Base-by-base conservation (phyloP, 2,113 vertebrate genomes). In the Prunella himalayana region DNA sequence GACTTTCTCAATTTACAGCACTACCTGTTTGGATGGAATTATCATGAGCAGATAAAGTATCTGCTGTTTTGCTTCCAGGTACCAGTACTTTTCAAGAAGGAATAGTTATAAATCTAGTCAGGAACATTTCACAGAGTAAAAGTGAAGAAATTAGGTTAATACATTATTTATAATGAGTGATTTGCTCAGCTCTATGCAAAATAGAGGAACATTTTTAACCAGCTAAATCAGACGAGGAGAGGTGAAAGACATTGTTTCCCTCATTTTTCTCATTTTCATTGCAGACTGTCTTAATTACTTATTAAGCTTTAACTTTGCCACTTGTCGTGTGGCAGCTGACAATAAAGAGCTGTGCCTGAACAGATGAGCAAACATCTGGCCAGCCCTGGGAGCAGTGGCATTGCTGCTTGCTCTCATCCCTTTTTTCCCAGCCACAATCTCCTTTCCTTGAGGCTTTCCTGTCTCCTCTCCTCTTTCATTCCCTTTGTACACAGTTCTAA, bases 101-200 rank as follows among this genome's bases (percentile, higher is more conserved):
- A 88, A 30, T 11, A 56, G 59, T 60, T 50, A 45, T 19, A 73
- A 64, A 80, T 73, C 71, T 82, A 47, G 33, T 54, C 68, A 78
- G 79, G 79, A 91, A 23, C 39, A 21, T 60, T 92, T 81, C 63
- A 47, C 39, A 51, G 71, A 63, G 71, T 13, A 44, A 47, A 90
- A 95, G 76, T 10, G 39, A 30, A 37, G 59, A 93, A 88, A 95
- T 92, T 63, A 56, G 56, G 64, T 90, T 71, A 95, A 92, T 95
- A 15, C 64, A 86, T 94, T 81, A 94, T 92, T 95, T 91, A 96
- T 68, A 76, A 78, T 77, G 85, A 92, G 37, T 49, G 54, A 92
- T 82, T 86, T 95, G 23, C 71, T 92, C 63, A 39, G 82, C 50
- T 60, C 82, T 27, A 0, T 80, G 82, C 71, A 68, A 89, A 93